These are phyloP conservation scores for Danio albolineatus DNA, from an alignment of 2,797 vertebrate species.

Conservation along the genomic window DNA sequence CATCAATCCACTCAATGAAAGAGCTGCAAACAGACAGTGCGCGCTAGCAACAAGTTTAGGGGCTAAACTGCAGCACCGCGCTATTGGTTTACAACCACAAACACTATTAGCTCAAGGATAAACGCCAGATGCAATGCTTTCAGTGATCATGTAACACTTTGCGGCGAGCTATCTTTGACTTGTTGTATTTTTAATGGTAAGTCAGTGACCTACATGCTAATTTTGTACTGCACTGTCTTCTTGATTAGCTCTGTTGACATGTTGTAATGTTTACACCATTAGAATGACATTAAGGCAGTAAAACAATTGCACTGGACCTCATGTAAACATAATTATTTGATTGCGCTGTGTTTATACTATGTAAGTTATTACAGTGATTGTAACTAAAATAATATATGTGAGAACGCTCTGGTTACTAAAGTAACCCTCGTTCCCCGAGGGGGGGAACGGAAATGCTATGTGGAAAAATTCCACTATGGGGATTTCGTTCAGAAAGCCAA, in stretches of 20 bases:
- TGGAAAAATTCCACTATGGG: too few relatives aligned
- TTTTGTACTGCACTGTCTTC: constrained; percentile 1
- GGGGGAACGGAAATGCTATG: too few relatives aligned
- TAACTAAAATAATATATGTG: too few relatives aligned
- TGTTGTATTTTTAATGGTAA: background rate
- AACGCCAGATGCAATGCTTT: background rate
- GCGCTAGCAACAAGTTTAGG: background rate
- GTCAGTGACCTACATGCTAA: constrained; percentile 14
- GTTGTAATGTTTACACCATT: background rate
- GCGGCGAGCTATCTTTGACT: background rate
- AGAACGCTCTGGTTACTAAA: too few relatives aligned
- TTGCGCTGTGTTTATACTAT: too few relatives aligned
- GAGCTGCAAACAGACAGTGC: background rate
- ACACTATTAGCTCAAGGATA: background rate
- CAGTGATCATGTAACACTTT: background rate
- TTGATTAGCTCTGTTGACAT: background rate
- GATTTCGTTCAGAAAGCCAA: too few relatives aligned
- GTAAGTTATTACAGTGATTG: background rate
- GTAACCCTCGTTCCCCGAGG: too few relatives aligned
- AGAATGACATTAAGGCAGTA: background rate
- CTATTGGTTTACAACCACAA: background rate
- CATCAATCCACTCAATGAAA: constrained; percentile 19
- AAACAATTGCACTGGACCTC: background rate
- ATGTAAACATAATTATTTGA: constrained; percentile 15
- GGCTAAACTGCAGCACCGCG: background rate